phyloP scores from a whole-genome alignment of 92 coral and sea anemone species.

The Bergia sp. region DNA sequence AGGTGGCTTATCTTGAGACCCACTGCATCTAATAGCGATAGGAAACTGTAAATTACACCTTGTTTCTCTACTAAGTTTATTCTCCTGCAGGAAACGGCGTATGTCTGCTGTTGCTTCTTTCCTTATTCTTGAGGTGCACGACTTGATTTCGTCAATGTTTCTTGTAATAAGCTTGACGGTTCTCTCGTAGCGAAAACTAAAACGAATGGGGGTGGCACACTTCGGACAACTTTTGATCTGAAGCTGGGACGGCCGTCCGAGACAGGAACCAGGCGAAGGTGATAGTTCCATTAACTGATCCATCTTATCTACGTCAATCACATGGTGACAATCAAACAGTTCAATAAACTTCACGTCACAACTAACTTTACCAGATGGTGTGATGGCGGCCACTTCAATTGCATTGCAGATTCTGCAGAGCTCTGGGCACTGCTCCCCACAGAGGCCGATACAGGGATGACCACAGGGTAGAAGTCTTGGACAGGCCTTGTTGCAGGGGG shows the following conservation, averaged over 20 bases:
- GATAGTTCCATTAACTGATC: conserved; percentile 65
- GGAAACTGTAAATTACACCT: conserved; percentile 16
- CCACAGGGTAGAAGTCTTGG: conserved; percentile 53
- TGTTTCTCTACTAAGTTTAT: background rate
- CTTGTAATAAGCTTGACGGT: conserved; percentile 19
- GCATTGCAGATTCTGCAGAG: conserved; percentile 64
- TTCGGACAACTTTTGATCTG: conserved; percentile 50
- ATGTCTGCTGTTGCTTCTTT: background rate
- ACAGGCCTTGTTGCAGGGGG: conserved; percentile 64
- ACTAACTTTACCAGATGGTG: conserved; percentile 21
- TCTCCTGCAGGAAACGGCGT: background rate
- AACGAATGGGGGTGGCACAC: conserved; percentile 55
- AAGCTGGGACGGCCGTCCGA: background rate
- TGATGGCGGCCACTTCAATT: conserved; percentile 47
- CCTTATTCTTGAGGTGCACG: background rate
- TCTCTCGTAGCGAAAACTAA: conserved; percentile 56
- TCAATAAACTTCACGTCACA: conserved; percentile 54
- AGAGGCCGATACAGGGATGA: conserved; percentile 80
- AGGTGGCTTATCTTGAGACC: background rate
- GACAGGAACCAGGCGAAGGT: conserved; percentile 9
- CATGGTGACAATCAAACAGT: conserved; percentile 74
- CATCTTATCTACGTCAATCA: conserved; percentile 60
- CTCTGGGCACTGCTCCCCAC: conserved; percentile 80
- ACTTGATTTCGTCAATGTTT: conserved; percentile 1
- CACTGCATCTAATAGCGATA: conserved; percentile 5